These are phyloP conservation scores for Euclidia mi DNA, from an alignment of 2,888 invertebrate genomes.

Conservation along the genomic window DNA sequence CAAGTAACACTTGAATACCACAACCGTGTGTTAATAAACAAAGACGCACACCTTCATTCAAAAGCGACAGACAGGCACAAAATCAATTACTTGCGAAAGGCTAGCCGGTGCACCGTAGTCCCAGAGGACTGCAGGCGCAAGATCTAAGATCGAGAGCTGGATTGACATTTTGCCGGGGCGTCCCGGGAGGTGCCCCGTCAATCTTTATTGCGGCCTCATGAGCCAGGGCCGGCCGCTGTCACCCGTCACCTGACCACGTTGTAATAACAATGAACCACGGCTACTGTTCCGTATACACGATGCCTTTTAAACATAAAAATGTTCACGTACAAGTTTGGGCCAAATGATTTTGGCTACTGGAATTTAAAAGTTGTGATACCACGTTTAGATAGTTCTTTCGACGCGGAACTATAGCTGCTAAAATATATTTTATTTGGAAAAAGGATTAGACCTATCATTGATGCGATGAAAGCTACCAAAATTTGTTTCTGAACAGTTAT, in stretches of 20 bases:
- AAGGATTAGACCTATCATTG: too few species aligned
- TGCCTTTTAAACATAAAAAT: slow-evolving; percentile 14
- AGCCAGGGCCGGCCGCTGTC: slow-evolving; percentile 61
- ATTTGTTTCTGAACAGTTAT: too few species aligned
- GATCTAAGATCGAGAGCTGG: slow-evolving; percentile 80
- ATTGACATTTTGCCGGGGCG: slow-evolving; percentile 81
- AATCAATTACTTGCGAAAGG: slow-evolving; percentile 48
- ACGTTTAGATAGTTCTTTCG: too few species aligned
- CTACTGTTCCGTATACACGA: neutral
- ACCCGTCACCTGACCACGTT: slow-evolving; percentile 68
- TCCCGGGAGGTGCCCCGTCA: slow-evolving; percentile 75
- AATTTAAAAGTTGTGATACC: too few species aligned
- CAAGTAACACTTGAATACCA: too few species aligned
- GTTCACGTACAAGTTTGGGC: neutral
- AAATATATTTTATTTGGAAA: too few species aligned
- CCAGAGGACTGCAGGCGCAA: slow-evolving; percentile 64
- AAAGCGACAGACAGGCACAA: slow-evolving; percentile 8
- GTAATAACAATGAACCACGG: slow-evolving; percentile 36
- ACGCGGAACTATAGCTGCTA: too few species aligned
- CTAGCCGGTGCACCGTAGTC: slow-evolving; percentile 59
- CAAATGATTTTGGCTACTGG: too few species aligned
- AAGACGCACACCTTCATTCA: neutral
- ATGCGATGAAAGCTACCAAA: too few species aligned
- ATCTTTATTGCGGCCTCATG: slow-evolving; percentile 77
- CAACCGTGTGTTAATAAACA: too few species aligned